phyloP scores from a whole-genome alignment of 2,888 invertebrate genomes.

The Polydesmus complanatus region DNA sequence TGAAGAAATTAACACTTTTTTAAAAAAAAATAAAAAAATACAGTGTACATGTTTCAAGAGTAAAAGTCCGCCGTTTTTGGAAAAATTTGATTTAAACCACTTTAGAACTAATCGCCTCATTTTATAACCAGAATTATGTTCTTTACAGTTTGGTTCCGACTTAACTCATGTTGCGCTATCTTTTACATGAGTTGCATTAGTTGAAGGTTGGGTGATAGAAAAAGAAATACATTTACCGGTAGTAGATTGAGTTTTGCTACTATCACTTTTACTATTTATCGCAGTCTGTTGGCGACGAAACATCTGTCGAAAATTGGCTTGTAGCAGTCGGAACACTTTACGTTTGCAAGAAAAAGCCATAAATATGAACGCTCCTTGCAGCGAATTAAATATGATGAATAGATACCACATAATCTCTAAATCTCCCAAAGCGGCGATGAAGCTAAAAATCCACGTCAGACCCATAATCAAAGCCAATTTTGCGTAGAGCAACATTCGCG shows the following conservation, averaged over 20 bases:
- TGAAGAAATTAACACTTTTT: no score
- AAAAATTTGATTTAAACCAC: no score
- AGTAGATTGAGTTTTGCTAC: neutral
- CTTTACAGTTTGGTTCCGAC: no score
- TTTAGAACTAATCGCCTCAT: no score
- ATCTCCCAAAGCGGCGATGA: constrained; percentile 30
- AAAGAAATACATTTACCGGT: no score
- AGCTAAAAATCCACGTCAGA: constrained; percentile 35
- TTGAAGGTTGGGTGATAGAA: no score
- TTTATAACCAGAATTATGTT: no score
- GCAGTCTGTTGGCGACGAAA: neutral
- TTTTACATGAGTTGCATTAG: no score
- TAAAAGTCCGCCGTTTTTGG: no score
- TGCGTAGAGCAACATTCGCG: constrained; percentile 28
- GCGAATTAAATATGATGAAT: constrained; percentile 35
- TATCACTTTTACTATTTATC: neutral
- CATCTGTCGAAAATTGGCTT: neutral
- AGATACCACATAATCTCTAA: constrained; percentile 32
- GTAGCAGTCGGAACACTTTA: neutral
- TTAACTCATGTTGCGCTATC: no score
- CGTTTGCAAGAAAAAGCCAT: constrained; percentile 33
- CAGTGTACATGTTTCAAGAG: no score
- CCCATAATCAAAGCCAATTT: constrained; percentile 35
- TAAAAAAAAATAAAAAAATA: no score
- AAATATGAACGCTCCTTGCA: constrained; percentile 39